Evolutionary conservation across 2,888 invertebrate genomes (phyloP).

Genomic region (Hyposoter didymator): DNA sequence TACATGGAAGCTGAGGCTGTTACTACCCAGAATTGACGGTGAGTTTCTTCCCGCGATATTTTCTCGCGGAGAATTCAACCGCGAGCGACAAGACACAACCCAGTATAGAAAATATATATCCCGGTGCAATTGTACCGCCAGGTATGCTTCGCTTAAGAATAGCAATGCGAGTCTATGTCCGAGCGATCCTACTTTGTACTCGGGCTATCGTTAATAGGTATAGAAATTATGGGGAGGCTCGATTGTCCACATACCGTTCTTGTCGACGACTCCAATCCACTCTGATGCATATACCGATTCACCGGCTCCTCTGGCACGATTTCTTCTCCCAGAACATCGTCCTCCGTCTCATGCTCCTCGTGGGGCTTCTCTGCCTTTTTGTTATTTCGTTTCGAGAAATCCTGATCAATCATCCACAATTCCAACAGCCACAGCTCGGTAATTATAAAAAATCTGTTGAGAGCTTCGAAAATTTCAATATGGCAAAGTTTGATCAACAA

Average conservation of each 20-base stretch:
- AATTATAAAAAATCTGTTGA: neutral
- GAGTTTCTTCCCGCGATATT: constrained; percentile 73
- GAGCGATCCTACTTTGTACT: constrained; percentile 27
- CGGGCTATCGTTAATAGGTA: constrained; percentile 49
- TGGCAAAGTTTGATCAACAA: neutral
- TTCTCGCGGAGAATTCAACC: constrained; percentile 56
- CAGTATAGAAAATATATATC: constrained; percentile 26
- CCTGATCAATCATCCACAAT: neutral
- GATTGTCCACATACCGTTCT: constrained; percentile 67
- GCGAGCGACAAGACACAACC: constrained; percentile 32
- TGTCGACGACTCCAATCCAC: constrained; percentile 32
- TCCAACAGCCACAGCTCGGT: neutral
- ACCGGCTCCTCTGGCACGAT: constrained; percentile 40
- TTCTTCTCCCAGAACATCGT: constrained; percentile 22
- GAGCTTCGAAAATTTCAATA: neutral
- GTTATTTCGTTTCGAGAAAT: neutral
- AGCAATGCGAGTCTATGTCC: constrained; percentile 27
- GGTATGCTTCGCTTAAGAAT: constrained; percentile 35
- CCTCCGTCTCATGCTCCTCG: neutral
- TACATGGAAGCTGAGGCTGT: constrained; percentile 74
- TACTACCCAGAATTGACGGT: constrained; percentile 76
- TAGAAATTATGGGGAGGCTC: constrained; percentile 27
- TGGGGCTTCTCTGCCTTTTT: neutral
- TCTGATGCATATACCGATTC: constrained; percentile 37
- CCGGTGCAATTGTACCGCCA: constrained; percentile 33